Percentiles rank a stretch among this genome's conserved stretches.
Conservation (phyloP, 1,140 invertebrate genomes). For the Heliconius hewitsoni region DNA sequence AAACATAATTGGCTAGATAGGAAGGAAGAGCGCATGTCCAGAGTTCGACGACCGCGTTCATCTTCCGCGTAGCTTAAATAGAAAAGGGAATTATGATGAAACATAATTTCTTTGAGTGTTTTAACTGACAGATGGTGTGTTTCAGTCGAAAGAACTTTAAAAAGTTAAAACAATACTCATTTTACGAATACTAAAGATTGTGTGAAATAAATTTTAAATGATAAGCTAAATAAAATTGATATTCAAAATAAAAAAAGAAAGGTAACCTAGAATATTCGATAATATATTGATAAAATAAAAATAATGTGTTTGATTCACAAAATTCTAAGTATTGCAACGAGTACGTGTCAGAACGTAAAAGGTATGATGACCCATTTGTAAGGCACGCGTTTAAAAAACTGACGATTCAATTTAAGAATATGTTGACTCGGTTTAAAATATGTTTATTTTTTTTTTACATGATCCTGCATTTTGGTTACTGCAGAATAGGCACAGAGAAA, state of each 20-base stretch:
- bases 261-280: background rate
- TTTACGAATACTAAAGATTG: background rate
- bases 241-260: background rate
- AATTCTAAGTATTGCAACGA: background rate
- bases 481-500: no score
- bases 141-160: background rate
- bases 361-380: slow-evolving; percentile 12
- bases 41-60: slow-evolving; percentile 51
- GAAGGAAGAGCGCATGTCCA: slow-evolving; percentile 50
- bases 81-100: slow-evolving; percentile 20
- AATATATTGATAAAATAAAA: background rate
- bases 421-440: background rate
- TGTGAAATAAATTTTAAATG: background rate
- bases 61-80: slow-evolving; percentile 69
- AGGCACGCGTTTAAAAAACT: background rate
- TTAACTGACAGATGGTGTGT: slow-evolving; percentile 3
- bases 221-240: background rate
- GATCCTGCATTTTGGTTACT: no score
- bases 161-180: background rate
- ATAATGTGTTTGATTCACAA: background rate
- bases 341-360: slow-evolving; percentile 10
- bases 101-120: background rate
- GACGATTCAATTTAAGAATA: background rate
- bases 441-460: no score
- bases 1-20: slow-evolving; percentile 50